Conservation (phyloP, 2,113 vertebrate genomes). For the Corythoichthys intestinalis region DNA sequence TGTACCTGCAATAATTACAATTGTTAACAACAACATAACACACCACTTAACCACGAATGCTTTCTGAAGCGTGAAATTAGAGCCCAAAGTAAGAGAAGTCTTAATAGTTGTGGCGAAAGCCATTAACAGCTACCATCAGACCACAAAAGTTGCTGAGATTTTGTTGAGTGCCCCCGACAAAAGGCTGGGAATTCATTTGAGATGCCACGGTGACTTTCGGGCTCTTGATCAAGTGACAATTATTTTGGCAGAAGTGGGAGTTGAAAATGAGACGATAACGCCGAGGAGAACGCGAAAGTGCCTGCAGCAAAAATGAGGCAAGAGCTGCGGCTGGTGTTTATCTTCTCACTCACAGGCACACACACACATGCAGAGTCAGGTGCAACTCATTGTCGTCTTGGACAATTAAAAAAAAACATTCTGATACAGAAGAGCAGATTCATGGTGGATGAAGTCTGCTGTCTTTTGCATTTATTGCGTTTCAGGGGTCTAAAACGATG, state of each 20-base stretch:
- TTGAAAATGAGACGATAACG: slow-evolving; percentile 12
- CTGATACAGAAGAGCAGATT: neutral
- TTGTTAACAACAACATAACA: slow-evolving; percentile 7
- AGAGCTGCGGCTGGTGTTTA: neutral
- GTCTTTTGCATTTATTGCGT: slow-evolving; percentile 8
- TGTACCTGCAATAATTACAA: slow-evolving; percentile 26
- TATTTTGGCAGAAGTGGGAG: slow-evolving; percentile 19
- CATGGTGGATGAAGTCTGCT: neutral
- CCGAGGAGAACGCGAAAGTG: slow-evolving; percentile 9
- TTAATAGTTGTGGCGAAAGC: neutral
- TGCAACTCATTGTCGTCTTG: neutral
- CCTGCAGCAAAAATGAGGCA: slow-evolving; percentile 13
- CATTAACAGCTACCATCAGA: neutral
- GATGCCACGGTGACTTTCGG: neutral
- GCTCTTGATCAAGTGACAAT: slow-evolving; percentile 15
- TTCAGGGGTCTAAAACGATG: neutral
- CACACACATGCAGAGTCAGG: slow-evolving; percentile 3
- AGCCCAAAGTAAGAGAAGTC: slow-evolving; percentile 1
- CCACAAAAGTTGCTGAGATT: slow-evolving; percentile 2
- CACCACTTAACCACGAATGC: neutral
- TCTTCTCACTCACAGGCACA: slow-evolving; percentile 8
- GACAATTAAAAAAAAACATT: neutral
- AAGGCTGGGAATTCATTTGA: slow-evolving; percentile 4
- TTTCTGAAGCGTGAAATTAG: slow-evolving; percentile 6
- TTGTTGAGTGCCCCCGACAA: neutral